Base-by-base conservation (phyloP, 2,797 vertebrate species). In the Glossophaga mutica region DNA sequence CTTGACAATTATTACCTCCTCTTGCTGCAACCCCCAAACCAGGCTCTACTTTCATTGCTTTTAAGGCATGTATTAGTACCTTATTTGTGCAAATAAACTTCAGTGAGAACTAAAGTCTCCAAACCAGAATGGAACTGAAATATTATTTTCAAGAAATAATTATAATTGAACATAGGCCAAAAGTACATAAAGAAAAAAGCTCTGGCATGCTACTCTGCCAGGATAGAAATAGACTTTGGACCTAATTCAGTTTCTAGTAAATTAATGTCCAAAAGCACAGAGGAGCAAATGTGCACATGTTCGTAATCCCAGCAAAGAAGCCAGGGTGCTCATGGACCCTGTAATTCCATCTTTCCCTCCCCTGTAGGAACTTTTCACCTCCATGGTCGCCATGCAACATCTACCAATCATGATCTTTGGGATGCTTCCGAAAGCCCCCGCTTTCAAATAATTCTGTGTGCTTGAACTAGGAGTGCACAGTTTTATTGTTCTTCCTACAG, bases 101-200 rank as follows among this genome's bases (percentile, higher is more conserved):
- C 92, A 34, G 48, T 87, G 18, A 89, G 18, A 89, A 70, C 90
- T 85, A 90, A 52, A 74, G 39, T 96, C 87, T 96, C 95, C 32
- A 19, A 97, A 94, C 18, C 18, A 96, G 95, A n/a, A 8, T 22
- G 46, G 59, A 97, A 96, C 29, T 91, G 87, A 96, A 97, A 95
- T 94, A 98, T 93, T 96, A 96, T 96, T 96, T 97, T 97, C 88
- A 96, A 98, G 96, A 98, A 98, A 96, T 98, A 98, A 98, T 98
- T 98, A 97, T 97, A 98, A 96, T 97, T 98, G 98, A 98, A 97
- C 67, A 92, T 84, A 96, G 95, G 97, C 98, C 97, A 97, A 98
- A 98, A 96, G 91, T 81, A 98, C 97, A 97, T 98, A 98, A 98
- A 98, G 94, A 96, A 90, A 98, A 91, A 97, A 96, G 87, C 85